Conservation (phyloP, 1,140 invertebrate genomes). For the Pseudomyrmex pallidus region DNA sequence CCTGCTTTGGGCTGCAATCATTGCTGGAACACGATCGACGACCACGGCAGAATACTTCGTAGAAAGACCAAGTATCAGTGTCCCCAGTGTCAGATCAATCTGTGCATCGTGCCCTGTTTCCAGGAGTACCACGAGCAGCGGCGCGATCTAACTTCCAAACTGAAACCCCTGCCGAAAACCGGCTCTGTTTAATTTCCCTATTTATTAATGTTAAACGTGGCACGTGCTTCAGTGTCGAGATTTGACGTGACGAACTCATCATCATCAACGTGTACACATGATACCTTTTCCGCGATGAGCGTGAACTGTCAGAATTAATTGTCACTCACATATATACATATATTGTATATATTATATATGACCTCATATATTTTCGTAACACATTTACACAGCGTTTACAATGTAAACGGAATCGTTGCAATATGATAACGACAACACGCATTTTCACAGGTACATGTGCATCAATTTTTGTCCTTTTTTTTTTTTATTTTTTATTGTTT, state of each 20-base stretch:
- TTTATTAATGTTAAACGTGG: constrained; percentile 30
- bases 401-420: constrained; percentile 13
- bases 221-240: constrained; percentile 16
- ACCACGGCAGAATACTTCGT: constrained; percentile 91
- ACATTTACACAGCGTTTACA: constrained; percentile 28
- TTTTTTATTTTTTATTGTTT: neutral
- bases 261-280: constrained; percentile 1
- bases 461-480: neutral
- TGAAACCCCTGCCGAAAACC: constrained; percentile 83
- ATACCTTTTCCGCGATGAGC: constrained; percentile 3
- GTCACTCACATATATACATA: neutral
- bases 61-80: constrained; percentile 95
- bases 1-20: constrained; percentile 94
- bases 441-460: constrained; percentile 6
- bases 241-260: constrained; percentile 6
- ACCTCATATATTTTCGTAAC: constrained; percentile 51
- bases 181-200: constrained; percentile 77
- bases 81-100: constrained; percentile 93
- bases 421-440: neutral
- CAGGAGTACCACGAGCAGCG: constrained; percentile 91
- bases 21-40: constrained; percentile 95
- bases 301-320: constrained; percentile 9
- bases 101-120: constrained; percentile 94
- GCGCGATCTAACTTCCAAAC: constrained; percentile 76
- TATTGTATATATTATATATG: neutral